phyloP scores from a whole-genome alignment of 2,888 invertebrate species.

The Calliphora vomitoria region DNA sequence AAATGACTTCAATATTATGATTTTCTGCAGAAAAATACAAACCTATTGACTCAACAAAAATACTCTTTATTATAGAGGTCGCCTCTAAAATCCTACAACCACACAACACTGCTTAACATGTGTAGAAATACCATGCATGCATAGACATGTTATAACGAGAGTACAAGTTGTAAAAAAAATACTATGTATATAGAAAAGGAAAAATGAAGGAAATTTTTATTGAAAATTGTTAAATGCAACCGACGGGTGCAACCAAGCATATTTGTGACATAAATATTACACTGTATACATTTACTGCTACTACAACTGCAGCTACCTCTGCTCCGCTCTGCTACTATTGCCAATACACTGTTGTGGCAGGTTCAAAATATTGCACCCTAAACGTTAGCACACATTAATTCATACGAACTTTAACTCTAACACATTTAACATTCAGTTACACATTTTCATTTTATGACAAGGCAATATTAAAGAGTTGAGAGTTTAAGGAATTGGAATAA shows the following conservation, averaged over 20 bases:
- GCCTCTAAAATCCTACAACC: slow-evolving; percentile 29
- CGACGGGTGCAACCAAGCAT: slow-evolving; percentile 72
- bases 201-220: slow-evolving; percentile 64
- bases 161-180: slow-evolving; percentile 27
- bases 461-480: background rate
- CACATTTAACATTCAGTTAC: background rate
- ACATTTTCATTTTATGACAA: background rate
- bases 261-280: slow-evolving; percentile 73
- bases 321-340: background rate
- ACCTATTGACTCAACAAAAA: background rate
- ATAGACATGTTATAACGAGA: slow-evolving; percentile 58
- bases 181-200: background rate
- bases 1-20: too few relatives aligned
- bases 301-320: slow-evolving; percentile 25
- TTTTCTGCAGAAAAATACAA: too few relatives aligned
- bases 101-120: slow-evolving; percentile 45
- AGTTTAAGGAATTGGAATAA: background rate
- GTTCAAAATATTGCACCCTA: slow-evolving; percentile 48
- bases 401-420: background rate
- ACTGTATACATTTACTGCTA: slow-evolving; percentile 39
- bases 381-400: slow-evolving; percentile 1
- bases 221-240: slow-evolving; percentile 72
- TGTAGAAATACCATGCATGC: slow-evolving; percentile 63
- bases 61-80: background rate
- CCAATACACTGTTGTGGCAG: slow-evolving; percentile 49